A percentile compares a stretch with the other conserved stretches of the same genome.
phyloP scores from a whole-genome alignment of 2,113 vertebrate genomes.

The Myotis yumanensis region DNA sequence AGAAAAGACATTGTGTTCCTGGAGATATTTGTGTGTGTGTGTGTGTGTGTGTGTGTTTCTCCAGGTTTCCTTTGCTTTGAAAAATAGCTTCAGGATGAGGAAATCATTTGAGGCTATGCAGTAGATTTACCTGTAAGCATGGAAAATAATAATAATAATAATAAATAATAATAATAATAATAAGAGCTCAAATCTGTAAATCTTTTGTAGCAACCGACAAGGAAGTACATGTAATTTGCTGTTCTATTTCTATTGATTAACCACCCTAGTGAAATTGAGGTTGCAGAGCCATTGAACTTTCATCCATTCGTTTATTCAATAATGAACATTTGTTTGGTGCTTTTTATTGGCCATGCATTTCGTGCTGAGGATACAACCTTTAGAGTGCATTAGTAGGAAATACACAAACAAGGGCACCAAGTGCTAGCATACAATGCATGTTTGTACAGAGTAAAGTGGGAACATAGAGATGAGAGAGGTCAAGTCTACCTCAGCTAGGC shows the following conservation, averaged over 20 bases:
- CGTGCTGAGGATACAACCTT: neutral
- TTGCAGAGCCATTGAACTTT: neutral
- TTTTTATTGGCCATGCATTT: neutral
- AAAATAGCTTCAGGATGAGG: slow-evolving; percentile 15
- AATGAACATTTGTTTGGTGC: neutral
- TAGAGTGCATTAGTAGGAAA: neutral
- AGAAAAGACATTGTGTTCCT: neutral
- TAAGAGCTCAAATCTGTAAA: neutral
- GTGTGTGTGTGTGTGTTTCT: no score
- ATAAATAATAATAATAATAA: neutral
- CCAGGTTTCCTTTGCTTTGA: neutral
- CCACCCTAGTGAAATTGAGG: neutral
- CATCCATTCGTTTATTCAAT: neutral
- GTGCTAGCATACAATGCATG: neutral
- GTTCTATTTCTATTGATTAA: neutral
- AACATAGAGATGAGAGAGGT: neutral
- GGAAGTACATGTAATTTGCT: neutral
- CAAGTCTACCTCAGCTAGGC: neutral
- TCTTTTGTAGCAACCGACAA: neutral
- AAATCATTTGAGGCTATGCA: neutral
- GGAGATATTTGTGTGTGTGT: neutral
- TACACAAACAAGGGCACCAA: neutral
- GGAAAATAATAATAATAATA: neutral
- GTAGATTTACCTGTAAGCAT: slow-evolving; percentile 7
- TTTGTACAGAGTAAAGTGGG: neutral